Conservation (phyloP, 2,113 vertebrate species). For the Xenopus laevis region DNA sequence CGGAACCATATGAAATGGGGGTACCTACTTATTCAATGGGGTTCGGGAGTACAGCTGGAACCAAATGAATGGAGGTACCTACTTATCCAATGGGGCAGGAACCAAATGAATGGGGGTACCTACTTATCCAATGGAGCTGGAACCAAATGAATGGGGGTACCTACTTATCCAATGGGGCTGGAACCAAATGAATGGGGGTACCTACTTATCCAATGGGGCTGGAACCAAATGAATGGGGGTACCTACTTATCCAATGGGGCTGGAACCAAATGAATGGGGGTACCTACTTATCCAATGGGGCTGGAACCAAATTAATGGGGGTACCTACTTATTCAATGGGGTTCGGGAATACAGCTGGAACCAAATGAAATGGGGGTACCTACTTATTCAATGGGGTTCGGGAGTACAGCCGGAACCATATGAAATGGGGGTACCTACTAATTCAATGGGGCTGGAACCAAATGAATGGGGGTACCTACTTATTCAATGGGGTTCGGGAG, state of each 20-base stretch:
- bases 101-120: too few species aligned
- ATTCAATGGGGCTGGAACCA: too few species aligned
- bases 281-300: constrained; percentile 47
- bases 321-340: constrained; percentile 66
- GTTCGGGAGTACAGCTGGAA: constrained; percentile 77
- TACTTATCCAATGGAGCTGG: constrained; percentile 58
- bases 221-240: constrained; percentile 75
- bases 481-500: constrained; percentile 60
- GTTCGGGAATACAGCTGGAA: constrained; percentile 77
- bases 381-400: constrained; percentile 55
- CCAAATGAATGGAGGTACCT: constrained; percentile 70
- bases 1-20: too few species aligned
- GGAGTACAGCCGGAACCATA: constrained; percentile 82
- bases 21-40: constrained; percentile 42
- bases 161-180: constrained; percentile 66
- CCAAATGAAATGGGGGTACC: constrained; percentile 63
- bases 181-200: constrained; percentile 70
- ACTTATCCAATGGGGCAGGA: too few species aligned
- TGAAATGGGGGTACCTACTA: constrained; percentile 65
- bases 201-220: constrained; percentile 50
- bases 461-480: too few species aligned
- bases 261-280: too few species aligned
- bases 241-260: too few species aligned
- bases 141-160: constrained; percentile 77
- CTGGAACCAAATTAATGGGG: constrained; percentile 76